These are phyloP conservation scores for Zaprionus ghesquierei DNA, from an alignment of 1,140 invertebrate species.

Conservation along the genomic window DNA sequence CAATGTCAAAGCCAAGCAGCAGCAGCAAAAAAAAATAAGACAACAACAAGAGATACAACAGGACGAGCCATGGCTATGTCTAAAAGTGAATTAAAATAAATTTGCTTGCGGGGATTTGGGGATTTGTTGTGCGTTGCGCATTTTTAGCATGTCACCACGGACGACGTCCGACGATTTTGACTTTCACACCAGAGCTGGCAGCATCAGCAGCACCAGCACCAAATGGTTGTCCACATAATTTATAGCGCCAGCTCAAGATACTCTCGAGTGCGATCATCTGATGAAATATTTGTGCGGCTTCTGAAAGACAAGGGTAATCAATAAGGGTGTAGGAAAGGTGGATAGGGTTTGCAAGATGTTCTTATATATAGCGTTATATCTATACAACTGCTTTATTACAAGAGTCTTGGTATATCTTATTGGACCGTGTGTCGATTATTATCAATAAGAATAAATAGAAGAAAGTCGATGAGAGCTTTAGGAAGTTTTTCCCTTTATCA, in stretches of 20 bases:
- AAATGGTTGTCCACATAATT: slow-evolving; percentile 15
- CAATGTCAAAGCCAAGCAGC: slow-evolving; percentile 69
- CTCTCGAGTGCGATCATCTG: background rate
- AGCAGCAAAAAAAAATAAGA: slow-evolving; percentile 14
- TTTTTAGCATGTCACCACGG: slow-evolving; percentile 68
- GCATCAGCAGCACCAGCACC: background rate
- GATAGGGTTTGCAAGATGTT: background rate
- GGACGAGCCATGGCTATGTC: slow-evolving; percentile 52
- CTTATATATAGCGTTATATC: background rate
- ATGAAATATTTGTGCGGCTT: background rate
- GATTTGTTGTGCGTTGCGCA: slow-evolving; percentile 78
- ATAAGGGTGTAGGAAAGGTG: background rate
- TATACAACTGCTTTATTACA: background rate
- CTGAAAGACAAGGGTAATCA: background rate
- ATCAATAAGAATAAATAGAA: background rate
- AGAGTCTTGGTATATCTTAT: background rate
- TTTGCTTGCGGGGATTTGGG: slow-evolving; percentile 78
- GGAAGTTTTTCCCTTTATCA: no score
- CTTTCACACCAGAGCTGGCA: slow-evolving; percentile 47
- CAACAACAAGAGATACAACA: slow-evolving; percentile 15
- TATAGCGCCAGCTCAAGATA: background rate
- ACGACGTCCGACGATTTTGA: slow-evolving; percentile 46
- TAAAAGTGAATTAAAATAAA: slow-evolving; percentile 81
- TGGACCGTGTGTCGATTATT: background rate
- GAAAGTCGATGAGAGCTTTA: background rate